These are phyloP conservation scores for Andrena cerasifolii DNA, from an alignment of 1,140 invertebrate genomes.

Conservation along the genomic window DNA sequence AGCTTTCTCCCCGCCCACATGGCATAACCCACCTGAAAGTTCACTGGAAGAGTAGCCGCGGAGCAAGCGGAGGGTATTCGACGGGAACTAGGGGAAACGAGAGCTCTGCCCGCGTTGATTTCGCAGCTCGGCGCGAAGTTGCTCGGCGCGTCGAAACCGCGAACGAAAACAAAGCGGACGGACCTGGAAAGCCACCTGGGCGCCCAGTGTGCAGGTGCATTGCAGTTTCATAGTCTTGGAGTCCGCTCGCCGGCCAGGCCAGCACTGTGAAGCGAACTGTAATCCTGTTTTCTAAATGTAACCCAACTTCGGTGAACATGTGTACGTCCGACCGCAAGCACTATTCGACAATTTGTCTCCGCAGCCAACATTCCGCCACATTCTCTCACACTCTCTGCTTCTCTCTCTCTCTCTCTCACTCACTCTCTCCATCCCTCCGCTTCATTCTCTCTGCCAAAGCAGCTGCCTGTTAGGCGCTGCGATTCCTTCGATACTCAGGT, in stretches of 20 bases:
- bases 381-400: constrained; percentile 16
- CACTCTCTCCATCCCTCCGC: constrained; percentile 9
- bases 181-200: constrained; percentile 60
- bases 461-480: neutral
- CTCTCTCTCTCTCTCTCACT: neutral
- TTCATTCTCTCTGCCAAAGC: neutral
- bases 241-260: neutral
- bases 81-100: neutral
- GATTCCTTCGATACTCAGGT: constrained; percentile 47
- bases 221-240: constrained; percentile 66
- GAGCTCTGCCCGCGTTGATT: neutral
- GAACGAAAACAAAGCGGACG: constrained; percentile 34
- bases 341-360: constrained; percentile 78
- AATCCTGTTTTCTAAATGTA: constrained; percentile 81
- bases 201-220: constrained; percentile 65
- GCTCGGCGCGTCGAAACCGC: constrained; percentile 15
- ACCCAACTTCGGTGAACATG: constrained; percentile 75
- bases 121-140: constrained; percentile 15
- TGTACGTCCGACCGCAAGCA: constrained; percentile 76
- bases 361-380: constrained; percentile 49
- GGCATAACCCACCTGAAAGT: neutral
- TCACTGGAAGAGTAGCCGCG: neutral
- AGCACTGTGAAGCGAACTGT: constrained; percentile 70
- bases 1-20: neutral
- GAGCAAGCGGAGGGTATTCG: neutral